Evolutionary conservation across 2,113 vertebrate species (phyloP), one percentile per base, ranked within the genome.

Genomic region (Sinocyclocheilus anshuiensis): DNA sequence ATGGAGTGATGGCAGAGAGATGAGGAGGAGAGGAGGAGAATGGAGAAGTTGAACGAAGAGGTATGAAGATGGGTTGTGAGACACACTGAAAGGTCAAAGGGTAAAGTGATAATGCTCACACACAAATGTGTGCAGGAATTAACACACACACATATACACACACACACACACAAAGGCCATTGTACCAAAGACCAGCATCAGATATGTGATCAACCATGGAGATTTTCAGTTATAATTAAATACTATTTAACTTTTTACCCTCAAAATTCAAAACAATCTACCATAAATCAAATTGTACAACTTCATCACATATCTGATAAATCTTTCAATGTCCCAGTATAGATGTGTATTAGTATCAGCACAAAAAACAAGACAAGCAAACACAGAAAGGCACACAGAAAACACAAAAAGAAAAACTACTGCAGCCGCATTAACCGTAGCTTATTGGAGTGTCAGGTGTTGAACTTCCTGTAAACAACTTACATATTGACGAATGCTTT

Each of bases 1-100:
- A 91, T 90, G 92, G 90, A 89, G 84, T 88, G 91, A 93, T 89
- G 91, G 90, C 83, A 90, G 88, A 90, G 90, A 90, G 83, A 91
- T 69, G 90, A 89, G 36, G 15, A 72, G 89, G 59, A 69, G 67
- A 50, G 81, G 83, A 39, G 36, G 55, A 89, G 39, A 81, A 89
- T 87, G 90, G 76, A 86, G 33, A 87, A 74, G 50, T 20, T 78
- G 72, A 82, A 88, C 83, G 45, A 85, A 90, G 88, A 86, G 89
- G 87, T 88, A 67, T 76, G 83, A 86, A 79, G 63, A 53, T 71
- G 69, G 20, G 26, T 53, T 33, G 53, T 75, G 69, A 59, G 53
- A 84, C 11, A 83, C 65, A 74, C 67, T 86, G 72, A 69, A 67
- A 59, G 74, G 36, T 67, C 45, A 45, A 55, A 57, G 81, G 26